A percentile compares a stretch with the other conserved stretches of the same genome.
Evolutionary conservation across 2,888 invertebrate species (phyloP).

Genomic region (Empis livida): DNA sequence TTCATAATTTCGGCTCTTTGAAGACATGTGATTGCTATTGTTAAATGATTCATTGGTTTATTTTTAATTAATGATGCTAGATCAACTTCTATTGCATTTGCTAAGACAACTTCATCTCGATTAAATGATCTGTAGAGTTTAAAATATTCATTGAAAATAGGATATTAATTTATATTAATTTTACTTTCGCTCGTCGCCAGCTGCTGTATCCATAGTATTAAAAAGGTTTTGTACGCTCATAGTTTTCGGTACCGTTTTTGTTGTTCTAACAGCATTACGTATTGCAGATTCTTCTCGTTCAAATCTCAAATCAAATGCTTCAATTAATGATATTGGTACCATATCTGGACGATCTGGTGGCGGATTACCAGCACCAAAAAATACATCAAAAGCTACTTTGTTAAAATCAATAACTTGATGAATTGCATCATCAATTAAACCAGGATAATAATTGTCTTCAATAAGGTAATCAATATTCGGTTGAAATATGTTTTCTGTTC

Average conservation of each 20-base stretch:
- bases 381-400: conserved; percentile 5
- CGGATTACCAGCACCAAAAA: conserved; percentile 1
- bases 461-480: conserved; percentile 1
- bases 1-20: conserved; percentile 10
- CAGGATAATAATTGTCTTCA: conserved; percentile 10
- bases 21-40: conserved; percentile 8
- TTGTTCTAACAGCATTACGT: conserved; percentile 4
- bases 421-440: conserved; percentile 9
- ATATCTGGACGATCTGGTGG: conserved; percentile 1
- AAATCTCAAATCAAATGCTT: conserved; percentile 9
- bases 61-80: conserved; percentile 5
- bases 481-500: background rate
- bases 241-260: background rate
- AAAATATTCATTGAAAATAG: background rate
- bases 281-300: conserved; percentile 4
- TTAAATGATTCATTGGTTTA: conserved; percentile 7
- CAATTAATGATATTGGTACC: conserved; percentile 6
- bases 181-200: background rate
- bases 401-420: conserved; percentile 9
- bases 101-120: conserved; percentile 9
- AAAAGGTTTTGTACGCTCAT: background rate
- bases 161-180: too few species aligned
- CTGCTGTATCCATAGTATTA: background rate
- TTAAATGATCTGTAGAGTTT: background rate
- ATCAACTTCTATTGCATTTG: conserved; percentile 9